phyloP scores from a whole-genome alignment of 2,797 vertebrate species.

The Eupleurogrammus muticus region DNA sequence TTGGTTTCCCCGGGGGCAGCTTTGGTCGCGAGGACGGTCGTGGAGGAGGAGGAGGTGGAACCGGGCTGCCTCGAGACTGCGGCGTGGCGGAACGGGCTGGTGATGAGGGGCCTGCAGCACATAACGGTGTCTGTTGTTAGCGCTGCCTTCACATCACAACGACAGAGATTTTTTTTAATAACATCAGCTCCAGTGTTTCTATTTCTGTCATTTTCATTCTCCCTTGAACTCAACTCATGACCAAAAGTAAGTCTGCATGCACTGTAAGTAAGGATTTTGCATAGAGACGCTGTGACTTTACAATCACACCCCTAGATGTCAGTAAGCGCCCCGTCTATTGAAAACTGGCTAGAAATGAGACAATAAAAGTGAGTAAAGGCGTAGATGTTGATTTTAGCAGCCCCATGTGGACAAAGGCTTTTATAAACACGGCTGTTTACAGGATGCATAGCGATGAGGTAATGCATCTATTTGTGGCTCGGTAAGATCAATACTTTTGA shows the following conservation, averaged over 20 bases:
- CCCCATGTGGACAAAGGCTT: no score
- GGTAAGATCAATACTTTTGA: no score
- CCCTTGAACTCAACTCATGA: background rate
- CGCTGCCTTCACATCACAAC: constrained; percentile 37
- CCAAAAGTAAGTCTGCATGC: background rate
- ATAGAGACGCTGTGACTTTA: no score
- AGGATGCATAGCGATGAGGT: no score
- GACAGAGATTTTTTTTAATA: constrained; percentile 15
- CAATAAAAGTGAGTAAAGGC: no score
- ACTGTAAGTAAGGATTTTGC: no score
- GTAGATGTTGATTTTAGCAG: no score
- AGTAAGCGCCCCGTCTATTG: constrained; percentile 12
- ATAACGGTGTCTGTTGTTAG: constrained; percentile 48
- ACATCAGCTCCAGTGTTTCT: constrained; percentile 1
- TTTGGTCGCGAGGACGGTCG: constrained; percentile 94
- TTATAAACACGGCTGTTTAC: no score
- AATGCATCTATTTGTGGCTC: no score
- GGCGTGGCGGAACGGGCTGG: constrained; percentile 93
- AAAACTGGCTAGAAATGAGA: background rate
- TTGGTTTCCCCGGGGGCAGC: constrained; percentile 93
- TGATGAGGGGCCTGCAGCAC: constrained; percentile 89
- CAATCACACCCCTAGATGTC: constrained; percentile 19
- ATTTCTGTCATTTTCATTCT: background rate
- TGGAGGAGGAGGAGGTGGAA: constrained; percentile 92
- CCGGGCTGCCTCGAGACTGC: constrained; percentile 87